phyloP scores from a whole-genome alignment of 1,140 invertebrate species.

The Hylyphantes graminicola region DNA sequence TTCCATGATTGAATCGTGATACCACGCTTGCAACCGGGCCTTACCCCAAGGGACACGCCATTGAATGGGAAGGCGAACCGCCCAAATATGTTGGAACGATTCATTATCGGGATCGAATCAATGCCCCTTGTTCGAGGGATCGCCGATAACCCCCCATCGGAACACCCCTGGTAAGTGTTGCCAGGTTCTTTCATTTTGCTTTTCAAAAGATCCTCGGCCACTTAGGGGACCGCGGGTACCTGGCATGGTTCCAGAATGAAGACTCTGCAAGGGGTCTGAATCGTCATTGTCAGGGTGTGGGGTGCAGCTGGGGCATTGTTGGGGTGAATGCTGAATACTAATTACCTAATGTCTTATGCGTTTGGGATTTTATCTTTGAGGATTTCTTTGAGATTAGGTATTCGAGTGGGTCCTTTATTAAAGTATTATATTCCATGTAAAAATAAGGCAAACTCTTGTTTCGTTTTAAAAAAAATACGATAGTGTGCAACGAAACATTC shows the following conservation, averaged over 20 bases:
- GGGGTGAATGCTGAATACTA: no score
- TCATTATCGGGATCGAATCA: slow-evolving; percentile 40
- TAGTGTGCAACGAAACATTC: no score
- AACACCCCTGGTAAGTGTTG: slow-evolving; percentile 22
- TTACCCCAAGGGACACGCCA: background rate
- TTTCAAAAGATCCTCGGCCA: slow-evolving; percentile 22
- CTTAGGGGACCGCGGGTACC: slow-evolving; percentile 9
- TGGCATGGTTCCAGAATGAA: slow-evolving; percentile 10
- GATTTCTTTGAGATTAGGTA: no score
- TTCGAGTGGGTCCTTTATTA: no score
- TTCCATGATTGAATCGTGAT: slow-evolving; percentile 13
- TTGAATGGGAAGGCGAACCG: slow-evolving; percentile 2
- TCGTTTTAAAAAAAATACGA: no score
- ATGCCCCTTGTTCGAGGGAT: slow-evolving; percentile 16
- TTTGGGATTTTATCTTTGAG: no score
- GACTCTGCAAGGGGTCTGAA: background rate
- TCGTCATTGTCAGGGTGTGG: background rate
- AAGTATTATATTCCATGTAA: no score
- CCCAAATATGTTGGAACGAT: slow-evolving; percentile 31
- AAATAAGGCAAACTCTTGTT: no score
- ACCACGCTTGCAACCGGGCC: background rate
- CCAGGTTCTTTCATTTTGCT: slow-evolving; percentile 16
- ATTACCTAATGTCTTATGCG: no score
- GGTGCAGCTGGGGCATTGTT: no score
- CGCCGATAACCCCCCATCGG: slow-evolving; percentile 13